These are phyloP conservation scores for Oscarella lobularis DNA, from an alignment of 37 sponge, comb jelly and placozoan genomes.

Conservation along the genomic window DNA sequence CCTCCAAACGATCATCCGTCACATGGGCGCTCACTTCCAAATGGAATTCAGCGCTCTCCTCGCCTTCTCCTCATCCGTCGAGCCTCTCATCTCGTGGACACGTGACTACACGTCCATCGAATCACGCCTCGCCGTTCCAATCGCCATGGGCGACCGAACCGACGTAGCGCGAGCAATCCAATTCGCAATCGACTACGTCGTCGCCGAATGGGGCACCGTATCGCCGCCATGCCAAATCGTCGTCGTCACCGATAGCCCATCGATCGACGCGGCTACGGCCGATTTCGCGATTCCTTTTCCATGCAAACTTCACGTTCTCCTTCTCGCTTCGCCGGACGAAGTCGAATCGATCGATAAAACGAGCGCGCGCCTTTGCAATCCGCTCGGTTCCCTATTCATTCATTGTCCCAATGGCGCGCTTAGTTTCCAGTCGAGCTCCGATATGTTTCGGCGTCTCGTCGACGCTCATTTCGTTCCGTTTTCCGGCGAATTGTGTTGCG, in stretches of 20 bases:
- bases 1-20: constrained; percentile 35
- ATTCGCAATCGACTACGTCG: constrained; percentile 20
- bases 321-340: constrained; percentile 42
- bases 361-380: constrained; percentile 18
- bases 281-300: constrained; percentile 31
- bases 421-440: constrained; percentile 15
- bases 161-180: constrained; percentile 38
- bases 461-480: constrained; percentile 36
- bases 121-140: too few relatives aligned
- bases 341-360: neutral
- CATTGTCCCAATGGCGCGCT: constrained; percentile 24
- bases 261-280: neutral
- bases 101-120: constrained; percentile 28
- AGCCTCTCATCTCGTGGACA: constrained; percentile 47
- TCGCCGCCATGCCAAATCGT: constrained; percentile 52
- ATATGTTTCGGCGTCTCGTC: constrained; percentile 26
- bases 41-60: constrained; percentile 43
- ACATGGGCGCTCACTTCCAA: constrained; percentile 24
- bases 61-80: constrained; percentile 54
- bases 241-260: constrained; percentile 49
- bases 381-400: constrained; percentile 8
- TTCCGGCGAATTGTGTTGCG: constrained; percentile 41
- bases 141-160: constrained; percentile 38
- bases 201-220: constrained; percentile 62
- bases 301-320: constrained; percentile 48